Evolutionary conservation across 2,113 vertebrate species (phyloP), one percentile per base, ranked within the genome.

Genomic region (Rhabdomys dilectus): DNA sequence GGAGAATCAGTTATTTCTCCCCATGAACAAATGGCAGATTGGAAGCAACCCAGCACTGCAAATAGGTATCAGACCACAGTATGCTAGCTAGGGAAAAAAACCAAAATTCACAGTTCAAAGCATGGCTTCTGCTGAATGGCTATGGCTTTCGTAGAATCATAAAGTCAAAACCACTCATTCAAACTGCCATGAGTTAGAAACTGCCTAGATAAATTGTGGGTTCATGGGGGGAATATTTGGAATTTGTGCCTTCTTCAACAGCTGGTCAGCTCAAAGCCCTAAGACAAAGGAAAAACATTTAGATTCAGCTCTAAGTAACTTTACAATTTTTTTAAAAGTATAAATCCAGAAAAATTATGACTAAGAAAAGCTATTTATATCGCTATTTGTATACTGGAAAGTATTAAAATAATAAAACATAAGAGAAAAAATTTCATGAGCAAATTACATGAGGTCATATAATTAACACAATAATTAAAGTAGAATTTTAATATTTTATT

Each of bases 381-480:
- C 78, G 5, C 7, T 36, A 94, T 86, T 51, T 51, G 29, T 36
- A 86, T 94, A 76, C 21, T 72, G 22, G 11, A 77, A 97, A 60
- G 7, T 3, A 93, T 76, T 66, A 89, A 97, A 95, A 84, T 87
- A 86, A 93, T 76, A 88, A 84, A 80, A 7, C 68, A 26, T 51
- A 68, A 68, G 26, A 5, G 19, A 92, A 51, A n/a, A 94, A 88
- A 85, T 94, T 16, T 80, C 56, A 84, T 51, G 75, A 72, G 51
- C n/a, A 91, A 76, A 64, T 86, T 89, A 95, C 12, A 16, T 10
- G 12, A 1, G 6, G 3, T 34, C 34, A 91, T 78, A 51, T 31
- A 91, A 68, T 90, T 95, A 89, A 91, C 26, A 85, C 0, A 85
- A 7, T 24, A 85, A 72, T 93, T 93, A 75, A 96, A 92, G 93